Percentiles rank a stretch among this genome's conserved stretches.
These are phyloP conservation scores for Odocoileus virginianus DNA, from an alignment of 2,113 vertebrate genomes.

Conservation along the genomic window DNA sequence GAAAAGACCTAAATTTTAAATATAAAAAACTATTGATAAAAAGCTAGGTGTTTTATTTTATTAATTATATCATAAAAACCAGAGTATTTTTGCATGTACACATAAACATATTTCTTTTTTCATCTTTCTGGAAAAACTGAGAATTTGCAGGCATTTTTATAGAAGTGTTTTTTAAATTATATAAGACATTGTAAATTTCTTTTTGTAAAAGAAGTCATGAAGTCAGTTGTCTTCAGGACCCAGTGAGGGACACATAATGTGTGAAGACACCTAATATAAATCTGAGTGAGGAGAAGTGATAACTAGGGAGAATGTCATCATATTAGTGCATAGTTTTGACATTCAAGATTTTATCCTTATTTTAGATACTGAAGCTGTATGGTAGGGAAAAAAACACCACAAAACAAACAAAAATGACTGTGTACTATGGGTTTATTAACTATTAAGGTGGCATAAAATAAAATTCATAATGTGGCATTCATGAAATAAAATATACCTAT, in stretches of 20 bases:
- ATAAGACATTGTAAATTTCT: background rate
- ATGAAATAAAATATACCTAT: background rate
- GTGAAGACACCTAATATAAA: background rate
- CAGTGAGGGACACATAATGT: background rate
- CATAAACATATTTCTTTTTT: background rate
- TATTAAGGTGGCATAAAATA: background rate
- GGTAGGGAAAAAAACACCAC: background rate
- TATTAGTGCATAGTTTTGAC: background rate
- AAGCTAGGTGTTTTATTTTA: background rate
- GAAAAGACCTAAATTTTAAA: constrained; percentile 88
- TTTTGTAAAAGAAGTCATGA: background rate
- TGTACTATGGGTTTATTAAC: background rate
- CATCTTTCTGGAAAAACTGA: background rate
- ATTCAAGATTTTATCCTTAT: background rate
- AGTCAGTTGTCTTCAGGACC: background rate
- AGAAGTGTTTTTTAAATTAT: background rate
- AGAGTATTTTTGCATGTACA: background rate
- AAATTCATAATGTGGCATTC: background rate
- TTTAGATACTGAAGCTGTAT: background rate
- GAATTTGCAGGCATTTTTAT: background rate
- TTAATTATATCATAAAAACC: background rate
- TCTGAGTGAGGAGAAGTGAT: background rate
- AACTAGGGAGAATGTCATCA: background rate
- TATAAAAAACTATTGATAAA: constrained; percentile 5
- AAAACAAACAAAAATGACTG: background rate